Evolutionary conservation across 1,140 invertebrate genomes (phyloP).

Genomic region (Centruroides vittatus): DNA sequence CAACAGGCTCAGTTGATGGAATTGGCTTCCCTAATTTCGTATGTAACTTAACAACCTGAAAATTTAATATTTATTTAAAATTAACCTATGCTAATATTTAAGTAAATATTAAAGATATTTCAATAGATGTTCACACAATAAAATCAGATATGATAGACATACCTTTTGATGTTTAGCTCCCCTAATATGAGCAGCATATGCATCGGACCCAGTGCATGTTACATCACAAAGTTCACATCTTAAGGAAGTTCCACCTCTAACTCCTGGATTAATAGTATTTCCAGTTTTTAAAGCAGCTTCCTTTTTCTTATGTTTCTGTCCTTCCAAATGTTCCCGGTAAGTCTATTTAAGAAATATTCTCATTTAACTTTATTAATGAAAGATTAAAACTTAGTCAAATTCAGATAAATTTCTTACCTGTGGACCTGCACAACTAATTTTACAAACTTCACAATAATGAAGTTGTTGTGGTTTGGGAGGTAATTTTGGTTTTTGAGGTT

Average conservation of each 20-base stretch:
- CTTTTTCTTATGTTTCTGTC: slow-evolving; percentile 97
- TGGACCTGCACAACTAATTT: slow-evolving; percentile 91
- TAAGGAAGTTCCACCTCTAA: slow-evolving; percentile 48
- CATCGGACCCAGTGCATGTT: slow-evolving; percentile 92
- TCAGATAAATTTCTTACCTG: slow-evolving; percentile 38
- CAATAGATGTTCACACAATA: background rate
- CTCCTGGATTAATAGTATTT: slow-evolving; percentile 25
- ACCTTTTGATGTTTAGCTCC: slow-evolving; percentile 95
- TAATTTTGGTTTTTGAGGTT: slow-evolving; percentile 41
- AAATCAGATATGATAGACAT: background rate
- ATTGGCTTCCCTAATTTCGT: slow-evolving; percentile 95
- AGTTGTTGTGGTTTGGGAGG: slow-evolving; percentile 78
- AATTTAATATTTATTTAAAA: slow-evolving; percentile 7
- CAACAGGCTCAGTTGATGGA: slow-evolving; percentile 83
- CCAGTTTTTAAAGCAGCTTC: slow-evolving; percentile 73
- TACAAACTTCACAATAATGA: slow-evolving; percentile 93
- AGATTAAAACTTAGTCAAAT: background rate
- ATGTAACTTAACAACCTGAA: slow-evolving; percentile 75
- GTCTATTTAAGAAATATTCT: slow-evolving; percentile 42
- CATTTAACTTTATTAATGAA: background rate
- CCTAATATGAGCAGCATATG: slow-evolving; percentile 93
- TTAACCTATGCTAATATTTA: background rate
- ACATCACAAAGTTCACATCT: slow-evolving; percentile 77
- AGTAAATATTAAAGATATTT: background rate
- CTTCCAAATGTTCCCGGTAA: slow-evolving; percentile 92